Percentiles rank a stretch among this genome's conserved stretches.
Evolutionary conservation across 1,140 invertebrate genomes (phyloP).

Genomic region (Drosophila simulans): DNA sequence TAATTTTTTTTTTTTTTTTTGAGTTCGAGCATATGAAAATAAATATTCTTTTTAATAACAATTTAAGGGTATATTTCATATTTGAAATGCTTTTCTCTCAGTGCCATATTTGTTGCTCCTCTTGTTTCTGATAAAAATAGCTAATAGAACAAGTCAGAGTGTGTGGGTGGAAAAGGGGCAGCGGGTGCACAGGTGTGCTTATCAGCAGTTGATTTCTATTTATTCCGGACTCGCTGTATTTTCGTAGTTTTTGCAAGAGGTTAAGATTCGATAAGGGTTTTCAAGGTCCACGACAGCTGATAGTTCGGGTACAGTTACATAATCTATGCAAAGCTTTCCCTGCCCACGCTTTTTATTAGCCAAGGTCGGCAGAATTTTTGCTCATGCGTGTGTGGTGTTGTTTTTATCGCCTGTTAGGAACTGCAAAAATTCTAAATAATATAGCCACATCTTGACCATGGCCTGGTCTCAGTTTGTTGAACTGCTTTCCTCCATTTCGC

Average conservation of each 20-base stretch:
- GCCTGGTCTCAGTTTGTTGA: conserved; percentile 45
- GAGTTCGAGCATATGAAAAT: too few relatives aligned
- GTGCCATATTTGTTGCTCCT: not conserved
- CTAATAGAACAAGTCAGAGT: conserved; percentile 5
- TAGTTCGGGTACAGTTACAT: conserved; percentile 62
- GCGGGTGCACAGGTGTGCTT: conserved; percentile 27
- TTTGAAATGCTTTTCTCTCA: not conserved
- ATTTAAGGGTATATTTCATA: too few relatives aligned
- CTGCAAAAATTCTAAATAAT: conserved; percentile 52
- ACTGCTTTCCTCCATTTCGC: conserved; percentile 28
- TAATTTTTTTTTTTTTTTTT: too few relatives aligned
- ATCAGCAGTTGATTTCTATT: conserved; percentile 43
- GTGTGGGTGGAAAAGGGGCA: conserved; percentile 1
- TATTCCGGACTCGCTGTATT: conserved; percentile 46
- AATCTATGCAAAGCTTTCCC: conserved; percentile 50
- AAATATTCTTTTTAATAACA: too few relatives aligned
- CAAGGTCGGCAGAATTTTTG: conserved; percentile 70
- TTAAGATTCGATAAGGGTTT: conserved; percentile 80
- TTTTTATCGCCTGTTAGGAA: conserved; percentile 22
- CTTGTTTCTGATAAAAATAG: conserved; percentile 24
- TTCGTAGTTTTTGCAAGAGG: conserved; percentile 80
- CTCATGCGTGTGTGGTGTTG: conserved; percentile 6
- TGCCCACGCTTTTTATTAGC: conserved; percentile 67
- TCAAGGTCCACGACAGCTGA: conserved; percentile 64
- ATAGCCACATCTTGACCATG: conserved; percentile 50